These are phyloP conservation scores for Pseudochromis fuscus DNA, from an alignment of 2,797 vertebrate species.

Conservation along the genomic window DNA sequence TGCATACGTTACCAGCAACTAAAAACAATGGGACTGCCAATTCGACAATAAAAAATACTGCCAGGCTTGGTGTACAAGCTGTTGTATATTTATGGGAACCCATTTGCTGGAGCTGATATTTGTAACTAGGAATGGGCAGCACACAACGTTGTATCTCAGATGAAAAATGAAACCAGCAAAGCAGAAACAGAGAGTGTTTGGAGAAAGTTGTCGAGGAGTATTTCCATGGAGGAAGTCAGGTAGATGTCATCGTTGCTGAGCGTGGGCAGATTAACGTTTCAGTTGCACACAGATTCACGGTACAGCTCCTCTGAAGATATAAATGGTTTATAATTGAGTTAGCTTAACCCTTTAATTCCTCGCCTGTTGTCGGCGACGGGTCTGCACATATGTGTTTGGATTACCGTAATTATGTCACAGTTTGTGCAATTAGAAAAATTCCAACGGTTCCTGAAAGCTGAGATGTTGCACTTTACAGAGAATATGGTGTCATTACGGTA, in stretches of 20 bases:
- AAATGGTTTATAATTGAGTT: too few species aligned
- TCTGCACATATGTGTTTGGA: too few species aligned
- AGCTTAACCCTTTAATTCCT: too few species aligned
- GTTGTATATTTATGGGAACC: constrained; percentile 52
- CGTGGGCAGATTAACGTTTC: constrained; percentile 14
- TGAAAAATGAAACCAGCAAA: constrained; percentile 54
- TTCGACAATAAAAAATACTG: constrained; percentile 48
- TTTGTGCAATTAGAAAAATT: too few species aligned
- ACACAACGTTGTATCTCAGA: constrained; percentile 16
- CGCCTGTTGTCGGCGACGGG: too few species aligned
- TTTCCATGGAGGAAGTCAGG: constrained; percentile 12
- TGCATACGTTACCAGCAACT: constrained; percentile 54
- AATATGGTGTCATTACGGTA: too few species aligned
- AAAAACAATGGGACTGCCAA: constrained; percentile 65
- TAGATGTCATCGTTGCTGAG: background rate
- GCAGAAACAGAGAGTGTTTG: constrained; percentile 30
- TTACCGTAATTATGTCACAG: too few species aligned
- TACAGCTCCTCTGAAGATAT: too few species aligned
- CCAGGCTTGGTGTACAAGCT: constrained; percentile 12
- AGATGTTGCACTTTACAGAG: too few species aligned
- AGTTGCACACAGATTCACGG: background rate
- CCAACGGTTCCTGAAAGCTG: too few species aligned
- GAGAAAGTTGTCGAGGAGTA: constrained; percentile 11
- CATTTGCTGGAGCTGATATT: constrained; percentile 60
- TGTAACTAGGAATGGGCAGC: constrained; percentile 37